A percentile compares a stretch with the other conserved stretches of the same genome.
Evolutionary conservation across 2,797 vertebrate species (phyloP).

Genomic region (Anabacerthia variegaticeps): DNA sequence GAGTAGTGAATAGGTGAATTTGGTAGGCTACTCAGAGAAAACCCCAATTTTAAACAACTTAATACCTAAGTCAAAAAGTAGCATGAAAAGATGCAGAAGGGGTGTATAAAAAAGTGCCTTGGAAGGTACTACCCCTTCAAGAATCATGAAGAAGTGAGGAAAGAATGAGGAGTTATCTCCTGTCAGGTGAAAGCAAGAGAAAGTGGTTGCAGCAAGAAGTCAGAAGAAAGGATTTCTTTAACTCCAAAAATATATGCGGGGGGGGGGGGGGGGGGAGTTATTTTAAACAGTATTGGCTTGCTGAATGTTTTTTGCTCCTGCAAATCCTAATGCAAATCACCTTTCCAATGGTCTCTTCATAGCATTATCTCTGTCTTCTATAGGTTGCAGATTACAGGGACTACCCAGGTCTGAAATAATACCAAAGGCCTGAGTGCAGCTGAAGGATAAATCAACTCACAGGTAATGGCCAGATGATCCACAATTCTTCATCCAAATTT

Average conservation of each 20-base stretch:
- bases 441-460: not conserved
- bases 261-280: not conserved
- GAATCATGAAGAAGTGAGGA: not conserved
- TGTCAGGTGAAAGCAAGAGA: not conserved
- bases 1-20: not conserved
- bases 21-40: not conserved
- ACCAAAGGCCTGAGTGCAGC: not conserved
- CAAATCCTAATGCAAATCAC: not conserved
- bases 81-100: not conserved
- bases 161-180: not conserved
- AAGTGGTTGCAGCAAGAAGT: not conserved
- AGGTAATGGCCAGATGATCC: not conserved
- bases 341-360: not conserved
- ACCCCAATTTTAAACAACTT: not conserved
- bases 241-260: not conserved
- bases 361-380: not conserved
- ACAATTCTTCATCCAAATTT: not conserved
- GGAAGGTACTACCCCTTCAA: not conserved
- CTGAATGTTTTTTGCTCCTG: not conserved
- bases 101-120: not conserved
- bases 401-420: not conserved
- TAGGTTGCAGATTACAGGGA: not conserved
- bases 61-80: not conserved
- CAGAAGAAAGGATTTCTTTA: not conserved
- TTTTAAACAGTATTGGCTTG: not conserved